These are phyloP conservation scores for Idaea straminata DNA, from an alignment of 2,888 invertebrate species.

Conservation along the genomic window DNA sequence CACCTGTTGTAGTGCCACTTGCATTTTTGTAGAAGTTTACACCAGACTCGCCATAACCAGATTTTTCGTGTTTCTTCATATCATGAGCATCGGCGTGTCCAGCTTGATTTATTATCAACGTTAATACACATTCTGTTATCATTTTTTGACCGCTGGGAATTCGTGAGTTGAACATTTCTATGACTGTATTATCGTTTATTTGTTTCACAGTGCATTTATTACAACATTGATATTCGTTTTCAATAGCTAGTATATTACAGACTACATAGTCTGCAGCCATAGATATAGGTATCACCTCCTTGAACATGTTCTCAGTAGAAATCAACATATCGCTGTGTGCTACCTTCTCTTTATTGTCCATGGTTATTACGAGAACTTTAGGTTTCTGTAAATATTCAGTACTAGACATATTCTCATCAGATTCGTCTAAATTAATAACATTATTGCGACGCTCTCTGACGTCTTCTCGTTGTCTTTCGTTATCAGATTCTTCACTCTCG, in stretches of 20 bases:
- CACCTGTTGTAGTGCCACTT: background rate
- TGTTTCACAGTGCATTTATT: background rate
- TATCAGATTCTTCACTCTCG: background rate
- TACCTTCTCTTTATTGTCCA: background rate
- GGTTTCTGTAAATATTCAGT: background rate
- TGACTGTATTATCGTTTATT: background rate
- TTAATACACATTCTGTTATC: background rate
- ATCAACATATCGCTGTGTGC: background rate
- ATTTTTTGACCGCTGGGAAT: background rate
- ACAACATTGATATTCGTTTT: background rate
- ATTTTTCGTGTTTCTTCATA: background rate
- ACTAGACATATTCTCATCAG: background rate
- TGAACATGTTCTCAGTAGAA: constrained; percentile 14
- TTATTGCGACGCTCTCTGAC: background rate
- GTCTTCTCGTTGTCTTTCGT: background rate
- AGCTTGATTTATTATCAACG: background rate
- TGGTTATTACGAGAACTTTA: background rate
- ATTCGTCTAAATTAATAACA: background rate
- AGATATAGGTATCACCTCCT: background rate
- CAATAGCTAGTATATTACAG: background rate
- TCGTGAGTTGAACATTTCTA: background rate
- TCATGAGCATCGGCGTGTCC: background rate
- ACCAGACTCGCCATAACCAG: background rate
- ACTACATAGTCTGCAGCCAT: background rate
- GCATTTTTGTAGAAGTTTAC: background rate